These are phyloP conservation scores for Distichodus sexfasciatus DNA, from an alignment of 2,797 vertebrate species.

Conservation along the genomic window DNA sequence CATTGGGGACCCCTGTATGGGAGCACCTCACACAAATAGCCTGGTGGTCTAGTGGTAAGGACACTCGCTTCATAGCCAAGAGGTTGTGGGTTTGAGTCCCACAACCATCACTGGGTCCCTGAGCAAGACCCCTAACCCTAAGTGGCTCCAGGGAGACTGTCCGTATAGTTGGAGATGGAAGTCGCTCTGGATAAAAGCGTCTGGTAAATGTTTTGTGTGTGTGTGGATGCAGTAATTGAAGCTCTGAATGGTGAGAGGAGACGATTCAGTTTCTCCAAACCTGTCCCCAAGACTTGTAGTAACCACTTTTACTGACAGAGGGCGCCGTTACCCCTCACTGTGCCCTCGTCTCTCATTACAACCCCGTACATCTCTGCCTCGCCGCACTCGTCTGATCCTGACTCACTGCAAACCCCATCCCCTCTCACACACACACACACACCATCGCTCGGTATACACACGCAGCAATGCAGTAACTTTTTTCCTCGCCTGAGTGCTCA, in stretches of 20 bases:
- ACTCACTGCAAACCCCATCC: not conserved
- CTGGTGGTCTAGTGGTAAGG: too few relatives aligned
- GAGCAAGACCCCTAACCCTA: too few relatives aligned
- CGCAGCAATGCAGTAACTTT: slow-evolving; percentile 10
- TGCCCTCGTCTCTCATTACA: not conserved
- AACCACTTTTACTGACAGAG: slow-evolving; percentile 24
- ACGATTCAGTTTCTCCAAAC: slow-evolving; percentile 6
- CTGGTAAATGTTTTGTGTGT: not conserved
- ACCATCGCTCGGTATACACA: not conserved
- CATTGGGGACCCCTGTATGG: too few relatives aligned
- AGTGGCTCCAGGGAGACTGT: too few relatives aligned
- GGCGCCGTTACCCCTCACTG: slow-evolving; percentile 18
- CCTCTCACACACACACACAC: slow-evolving; percentile 2
- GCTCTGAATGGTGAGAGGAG: slow-evolving; percentile 3
- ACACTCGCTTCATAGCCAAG: too few relatives aligned
- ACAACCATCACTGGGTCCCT: too few relatives aligned
- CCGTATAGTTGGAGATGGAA: too few relatives aligned
- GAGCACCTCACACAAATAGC: too few relatives aligned
- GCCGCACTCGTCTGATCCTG: slow-evolving; percentile 8
- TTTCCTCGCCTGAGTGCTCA: not conserved
- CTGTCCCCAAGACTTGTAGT: slow-evolving; percentile 14
- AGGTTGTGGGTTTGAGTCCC: too few relatives aligned
- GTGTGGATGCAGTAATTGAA: slow-evolving; percentile 23
- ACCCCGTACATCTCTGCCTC: not conserved
- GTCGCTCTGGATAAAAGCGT: not conserved